phyloP scores from a whole-genome alignment of 2,888 invertebrate species.

The Chorisops tibialis region DNA sequence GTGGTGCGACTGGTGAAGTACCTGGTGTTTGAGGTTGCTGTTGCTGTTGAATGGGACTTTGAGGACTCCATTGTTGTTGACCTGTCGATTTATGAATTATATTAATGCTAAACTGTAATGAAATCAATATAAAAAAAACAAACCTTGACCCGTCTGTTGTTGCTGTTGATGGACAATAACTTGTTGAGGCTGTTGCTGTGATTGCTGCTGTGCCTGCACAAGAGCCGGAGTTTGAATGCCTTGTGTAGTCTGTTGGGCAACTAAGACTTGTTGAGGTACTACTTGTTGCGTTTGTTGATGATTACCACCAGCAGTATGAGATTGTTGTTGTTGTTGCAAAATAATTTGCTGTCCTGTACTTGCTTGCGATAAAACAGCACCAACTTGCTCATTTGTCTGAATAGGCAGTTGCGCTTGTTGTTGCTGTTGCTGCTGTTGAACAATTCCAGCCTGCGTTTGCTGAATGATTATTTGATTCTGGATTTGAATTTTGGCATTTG shows the following conservation, averaged over 20 bases:
- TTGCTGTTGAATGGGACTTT: conserved; percentile 36
- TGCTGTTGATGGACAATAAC: conserved; percentile 49
- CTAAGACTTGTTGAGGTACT: conserved; percentile 2
- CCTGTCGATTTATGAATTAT: conserved; percentile 58
- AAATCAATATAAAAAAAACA: too few species aligned
- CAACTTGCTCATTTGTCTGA: conserved; percentile 36
- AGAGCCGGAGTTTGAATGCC: neutral
- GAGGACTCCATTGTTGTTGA: conserved; percentile 55
- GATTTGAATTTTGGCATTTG: conserved; percentile 39
- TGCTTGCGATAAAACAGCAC: conserved; percentile 25
- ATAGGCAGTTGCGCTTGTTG: conserved; percentile 38
- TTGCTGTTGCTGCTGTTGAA: conserved; percentile 57
- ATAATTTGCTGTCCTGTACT: conserved; percentile 39
- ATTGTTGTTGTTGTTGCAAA: conserved; percentile 55
- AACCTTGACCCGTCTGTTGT: conserved; percentile 37
- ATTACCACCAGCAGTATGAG: conserved; percentile 28
- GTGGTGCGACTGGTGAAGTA: conserved; percentile 10
- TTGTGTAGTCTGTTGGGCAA: conserved; percentile 13
- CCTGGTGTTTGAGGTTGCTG: conserved; percentile 49
- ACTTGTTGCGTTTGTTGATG: conserved; percentile 16
- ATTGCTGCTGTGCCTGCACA: conserved; percentile 31
- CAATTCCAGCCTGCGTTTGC: conserved; percentile 48
- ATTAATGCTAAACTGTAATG: too few species aligned
- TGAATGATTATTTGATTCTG: conserved; percentile 58
- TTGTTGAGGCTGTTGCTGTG: conserved; percentile 43